Evolutionary conservation across 1,140 invertebrate species (phyloP), one percentile per base, ranked within the genome.

Genomic region (Trichonephila clavipes): DNA sequence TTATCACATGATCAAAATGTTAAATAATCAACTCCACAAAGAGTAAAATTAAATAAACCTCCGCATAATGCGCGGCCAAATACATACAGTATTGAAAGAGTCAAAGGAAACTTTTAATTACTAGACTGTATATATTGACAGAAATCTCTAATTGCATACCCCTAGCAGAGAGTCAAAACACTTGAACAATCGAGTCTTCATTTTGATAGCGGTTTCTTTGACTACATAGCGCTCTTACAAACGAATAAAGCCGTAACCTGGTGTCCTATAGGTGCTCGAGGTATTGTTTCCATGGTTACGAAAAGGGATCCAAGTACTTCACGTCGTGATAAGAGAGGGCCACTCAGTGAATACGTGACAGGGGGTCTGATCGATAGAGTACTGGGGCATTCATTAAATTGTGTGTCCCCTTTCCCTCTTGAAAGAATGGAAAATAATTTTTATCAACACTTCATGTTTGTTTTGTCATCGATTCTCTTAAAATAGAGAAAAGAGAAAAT

Each of bases 221-320:
- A 77, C 28, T 40, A 34, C 18, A 16, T 34, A 18, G 34, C 72
- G 3, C n/a, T 69, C 21, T 24, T 8, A 66, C 69, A 77, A 77
- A 77, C 16, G 72, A 40, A 77, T 77, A 40, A 77, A 77, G 72
- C 72, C 18, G 34, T 77, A 77, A 77, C 72, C 16, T 77, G 72
- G 34, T 77, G 83, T 85, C 44, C 44, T 19, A 18, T 85, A 24
- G 83, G 16, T 85, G 83, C 83, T 85, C 58, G 51, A 85, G 83
- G 83, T 59, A 85, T 85, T 85, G 83, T 85, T 59, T 59, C 83
- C 83, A 85, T 85, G 83, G 83, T 18, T 61, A 85, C 83, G 21
- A 28, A 34, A 85, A 85, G 83, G 58, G 83, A 85, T 59, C 83
- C n/a, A 61, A 61, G 83, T 18, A 85, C 83, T 85, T 85, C 44